Evolutionary conservation across 1,140 invertebrate genomes (phyloP).

Genomic region (Phymastichus coffea): DNA sequence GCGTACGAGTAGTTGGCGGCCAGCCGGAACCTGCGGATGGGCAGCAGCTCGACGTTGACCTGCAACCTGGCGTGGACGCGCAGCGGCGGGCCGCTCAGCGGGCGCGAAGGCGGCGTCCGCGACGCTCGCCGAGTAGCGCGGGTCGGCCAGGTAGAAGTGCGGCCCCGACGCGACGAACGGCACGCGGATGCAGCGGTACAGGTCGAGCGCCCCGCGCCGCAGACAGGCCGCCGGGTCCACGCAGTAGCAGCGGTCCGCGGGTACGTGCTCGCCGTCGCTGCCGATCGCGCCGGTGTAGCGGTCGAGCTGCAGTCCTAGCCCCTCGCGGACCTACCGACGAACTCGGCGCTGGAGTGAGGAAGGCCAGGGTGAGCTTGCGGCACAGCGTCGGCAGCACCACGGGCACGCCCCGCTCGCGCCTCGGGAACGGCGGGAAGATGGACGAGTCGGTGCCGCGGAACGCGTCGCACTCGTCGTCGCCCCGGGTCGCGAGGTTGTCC

Average conservation of each 20-base stretch:
- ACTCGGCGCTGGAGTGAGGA: constrained; percentile 32
- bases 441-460: constrained; percentile 74
- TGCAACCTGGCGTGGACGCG: too few species aligned
- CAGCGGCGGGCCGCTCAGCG: too few species aligned
- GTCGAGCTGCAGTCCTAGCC: constrained; percentile 66
- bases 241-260: constrained; percentile 74
- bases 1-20: too few species aligned
- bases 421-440: constrained; percentile 70
- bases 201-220: constrained; percentile 70
- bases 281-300: constrained; percentile 70
- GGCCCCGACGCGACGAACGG: constrained; percentile 75
- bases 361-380: constrained; percentile 43
- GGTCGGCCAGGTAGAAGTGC: constrained; percentile 76
- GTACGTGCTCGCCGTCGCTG: constrained; percentile 63
- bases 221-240: constrained; percentile 66
- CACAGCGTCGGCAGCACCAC: constrained; percentile 69
- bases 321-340: too few species aligned
- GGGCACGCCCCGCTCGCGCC: constrained; percentile 59
- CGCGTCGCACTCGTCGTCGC: constrained; percentile 64
- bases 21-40: too few species aligned
- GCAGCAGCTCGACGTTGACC: too few species aligned
- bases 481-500: constrained; percentile 61
- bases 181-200: constrained; percentile 65
- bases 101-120: constrained; percentile 69
- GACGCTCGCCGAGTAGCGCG: constrained; percentile 64